Base-by-base conservation (phyloP, 2,888 invertebrate genomes). In the Syritta pipiens region DNA sequence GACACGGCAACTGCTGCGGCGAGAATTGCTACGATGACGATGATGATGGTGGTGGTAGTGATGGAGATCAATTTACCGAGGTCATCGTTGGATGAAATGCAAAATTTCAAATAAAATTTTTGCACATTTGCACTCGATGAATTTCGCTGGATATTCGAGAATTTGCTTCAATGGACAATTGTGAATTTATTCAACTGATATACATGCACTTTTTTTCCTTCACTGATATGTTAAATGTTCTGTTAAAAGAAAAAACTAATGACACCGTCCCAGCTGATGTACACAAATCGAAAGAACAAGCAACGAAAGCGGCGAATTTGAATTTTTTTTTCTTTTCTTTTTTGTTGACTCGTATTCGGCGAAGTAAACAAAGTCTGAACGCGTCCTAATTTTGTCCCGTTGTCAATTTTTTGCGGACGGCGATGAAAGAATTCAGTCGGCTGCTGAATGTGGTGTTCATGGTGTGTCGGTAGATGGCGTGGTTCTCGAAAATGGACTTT, bases 231-330 rank as follows among this genome's bases (percentile, higher is more conserved):
- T 37, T 51, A 60, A 69, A 60, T 44, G 51, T 35, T 63, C 12
- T 32, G 55, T 32, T 35, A 67, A 62, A 60, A 30, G 53, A 37
- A 28, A 37, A 53, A 32, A 14, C 10, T 37, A 49, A 28, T 53
- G 63, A 59, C 71, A 59, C 57, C 32, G 26, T 48, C n/a, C 57
- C 76, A 77, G 76, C 69, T 77, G 76, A 77, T 77, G 76, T 69
- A 71, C 22, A 71, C 76, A 71, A 71, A 72, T 44, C 55, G 53
- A 62, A 60, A 22, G 14, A 35, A 20, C n/a, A 35, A 22, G 19
- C 40, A n/a, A n/a, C n/a, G 60, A 60, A 35, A 7, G 30, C 20
- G 40, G 68, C 62, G 55, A 63, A 57, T 48, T 68, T 10, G 6
- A 40, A n/a, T n/a, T n/a, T n/a, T n/a, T n/a, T n/a, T n/a, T n/a